Evolutionary conservation across 2,888 invertebrate species (phyloP).

Genomic region (Macaria notata): DNA sequence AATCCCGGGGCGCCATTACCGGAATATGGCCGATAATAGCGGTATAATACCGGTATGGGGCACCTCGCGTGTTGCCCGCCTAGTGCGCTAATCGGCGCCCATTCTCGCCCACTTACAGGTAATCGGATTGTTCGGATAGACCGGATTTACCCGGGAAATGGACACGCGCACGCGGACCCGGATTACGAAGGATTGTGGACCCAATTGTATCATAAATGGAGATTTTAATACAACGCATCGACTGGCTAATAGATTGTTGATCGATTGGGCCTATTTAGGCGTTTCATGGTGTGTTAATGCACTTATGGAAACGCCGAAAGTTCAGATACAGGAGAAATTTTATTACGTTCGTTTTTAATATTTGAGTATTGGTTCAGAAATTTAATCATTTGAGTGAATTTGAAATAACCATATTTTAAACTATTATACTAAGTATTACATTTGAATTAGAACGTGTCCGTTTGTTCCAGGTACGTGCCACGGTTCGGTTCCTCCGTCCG

Average conservation of each 20-base stretch:
- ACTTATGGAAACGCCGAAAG: too few relatives aligned
- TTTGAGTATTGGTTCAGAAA: too few relatives aligned
- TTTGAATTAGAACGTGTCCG: not conserved
- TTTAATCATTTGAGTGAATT: too few relatives aligned
- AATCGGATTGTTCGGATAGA: constrained; percentile 53
- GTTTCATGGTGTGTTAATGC: too few relatives aligned
- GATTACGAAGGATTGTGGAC: constrained; percentile 21
- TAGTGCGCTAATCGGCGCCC: constrained; percentile 36
- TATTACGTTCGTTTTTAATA: too few relatives aligned
- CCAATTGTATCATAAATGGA: not conserved
- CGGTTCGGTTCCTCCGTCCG: too few relatives aligned
- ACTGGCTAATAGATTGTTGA: too few relatives aligned
- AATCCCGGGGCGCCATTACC: not conserved
- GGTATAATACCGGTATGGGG: constrained; percentile 7
- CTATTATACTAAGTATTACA: too few relatives aligned
- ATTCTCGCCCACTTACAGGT: constrained; percentile 47
- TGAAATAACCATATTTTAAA: too few relatives aligned
- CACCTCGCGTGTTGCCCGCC: constrained; percentile 5
- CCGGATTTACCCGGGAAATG: constrained; percentile 31
- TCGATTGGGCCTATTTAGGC: too few relatives aligned
- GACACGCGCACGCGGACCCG: constrained; percentile 23
- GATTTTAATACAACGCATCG: not conserved
- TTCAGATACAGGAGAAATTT: too few relatives aligned
- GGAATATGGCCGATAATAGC: constrained; percentile 1
- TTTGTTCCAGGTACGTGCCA: constrained; percentile 7